phyloP scores from a whole-genome alignment of 2,888 invertebrate genomes.

The Cancer borealis region DNA sequence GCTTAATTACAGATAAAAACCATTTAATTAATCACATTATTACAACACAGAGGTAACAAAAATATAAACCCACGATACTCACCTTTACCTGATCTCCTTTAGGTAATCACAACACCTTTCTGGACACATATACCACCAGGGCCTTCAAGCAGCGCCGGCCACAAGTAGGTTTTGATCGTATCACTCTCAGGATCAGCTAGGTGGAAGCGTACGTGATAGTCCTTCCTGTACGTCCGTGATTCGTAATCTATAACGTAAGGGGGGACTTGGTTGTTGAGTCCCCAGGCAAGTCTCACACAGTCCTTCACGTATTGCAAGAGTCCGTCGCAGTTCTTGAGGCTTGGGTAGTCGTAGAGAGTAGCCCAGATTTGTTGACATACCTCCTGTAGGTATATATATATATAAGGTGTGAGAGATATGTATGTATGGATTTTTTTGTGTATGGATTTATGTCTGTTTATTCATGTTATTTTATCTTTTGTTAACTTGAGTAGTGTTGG shows the following conservation, averaged over 20 bases:
- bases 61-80: neutral
- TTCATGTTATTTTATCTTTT: neutral
- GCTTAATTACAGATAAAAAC: too few species aligned
- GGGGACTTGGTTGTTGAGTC: constrained; percentile 86
- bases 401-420: neutral
- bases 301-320: constrained; percentile 90
- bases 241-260: constrained; percentile 82
- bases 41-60: neutral
- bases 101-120: constrained; percentile 92
- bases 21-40: neutral
- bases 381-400: constrained; percentile 80
- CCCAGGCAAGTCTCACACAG: constrained; percentile 93
- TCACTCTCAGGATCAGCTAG: constrained; percentile 87
- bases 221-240: constrained; percentile 83
- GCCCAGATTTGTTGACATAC: constrained; percentile 88
- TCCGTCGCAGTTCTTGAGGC: constrained; percentile 88
- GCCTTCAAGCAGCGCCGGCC: constrained; percentile 90
- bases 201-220: constrained; percentile 90
- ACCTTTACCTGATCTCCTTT: constrained; percentile 70
- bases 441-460: neutral
- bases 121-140: constrained; percentile 87
- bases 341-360: constrained; percentile 95
- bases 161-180: constrained; percentile 89
- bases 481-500: too few species aligned
- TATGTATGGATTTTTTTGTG: too few species aligned